These are phyloP conservation scores for Trissolcus brochymenae DNA, from an alignment of 2,888 invertebrate species.

Conservation along the genomic window DNA sequence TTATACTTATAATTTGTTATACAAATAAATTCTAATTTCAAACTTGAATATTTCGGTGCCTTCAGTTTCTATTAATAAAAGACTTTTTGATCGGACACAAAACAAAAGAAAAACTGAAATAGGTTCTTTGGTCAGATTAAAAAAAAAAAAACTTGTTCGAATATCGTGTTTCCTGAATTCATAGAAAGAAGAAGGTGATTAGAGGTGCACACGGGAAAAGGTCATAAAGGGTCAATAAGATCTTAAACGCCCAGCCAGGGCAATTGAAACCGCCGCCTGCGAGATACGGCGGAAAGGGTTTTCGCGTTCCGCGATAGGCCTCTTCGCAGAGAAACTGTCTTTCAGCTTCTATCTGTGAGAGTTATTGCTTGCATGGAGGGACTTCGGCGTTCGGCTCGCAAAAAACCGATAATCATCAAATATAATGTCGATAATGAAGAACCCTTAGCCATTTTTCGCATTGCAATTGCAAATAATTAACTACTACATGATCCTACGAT, in stretches of 20 bases:
- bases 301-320: slow-evolving; percentile 75
- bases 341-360: slow-evolving; percentile 57
- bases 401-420: slow-evolving; percentile 52
- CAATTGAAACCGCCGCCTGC: slow-evolving; percentile 56
- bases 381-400: slow-evolving; percentile 28
- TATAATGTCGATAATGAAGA: slow-evolving; percentile 38
- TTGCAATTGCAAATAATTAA: slow-evolving; percentile 3
- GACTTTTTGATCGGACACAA: too few relatives aligned
- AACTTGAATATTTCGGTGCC: slow-evolving; percentile 38
- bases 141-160: background rate
- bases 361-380: slow-evolving; percentile 51
- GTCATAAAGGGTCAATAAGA: slow-evolving; percentile 57
- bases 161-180: slow-evolving; percentile 36
- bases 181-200: slow-evolving; percentile 52
- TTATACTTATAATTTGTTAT: too few relatives aligned
- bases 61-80: too few relatives aligned
- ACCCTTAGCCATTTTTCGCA: background rate
- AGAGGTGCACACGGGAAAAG: slow-evolving; percentile 49
- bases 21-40: background rate
- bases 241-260: slow-evolving; percentile 55
- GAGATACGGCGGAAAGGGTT: slow-evolving; percentile 75
- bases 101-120: too few relatives aligned
- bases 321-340: slow-evolving; percentile 48
- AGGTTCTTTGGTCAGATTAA: slow-evolving; percentile 11
- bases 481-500: too few relatives aligned